Evolutionary conservation across 2,113 vertebrate species (phyloP), one percentile per base, ranked within the genome.

Genomic region (Prunella himalayana): DNA sequence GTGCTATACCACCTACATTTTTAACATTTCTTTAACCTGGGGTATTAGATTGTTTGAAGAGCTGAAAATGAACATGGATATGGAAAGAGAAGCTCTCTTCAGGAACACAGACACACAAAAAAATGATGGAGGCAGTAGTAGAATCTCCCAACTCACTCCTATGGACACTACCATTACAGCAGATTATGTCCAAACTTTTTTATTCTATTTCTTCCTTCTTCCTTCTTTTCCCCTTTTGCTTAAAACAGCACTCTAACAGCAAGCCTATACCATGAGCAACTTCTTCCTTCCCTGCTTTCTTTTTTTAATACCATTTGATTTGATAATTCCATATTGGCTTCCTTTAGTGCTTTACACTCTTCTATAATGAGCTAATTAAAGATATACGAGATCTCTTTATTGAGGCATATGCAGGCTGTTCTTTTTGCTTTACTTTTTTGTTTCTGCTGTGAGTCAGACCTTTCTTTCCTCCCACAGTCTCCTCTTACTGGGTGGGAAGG

Each of bases 371-470:
- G 45, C 44, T 85, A 94, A 94, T 92, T 94, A 95, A 95, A 82
- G 41, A 79, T 41, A 60, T 61, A 79, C 1, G 10, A 66, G 54
- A 33, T 90, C 42, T 81, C 49, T 83, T 87, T 88, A 85, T 75
- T 88, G 45, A 75, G 63, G 35, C 76, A 66, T 86, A 84, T 39
- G 57, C 60, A 84, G 35, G 47, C 51, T 94, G 84, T 70, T 80
- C 75, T 91, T 95, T 94, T 72, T 77, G 57, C 6, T 18, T 60
- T 86, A 82, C 65, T 57, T 91, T 78, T 95, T 93, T 66, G 35
- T 94, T 97, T 86, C 88, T 82, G 13, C 78, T 84, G 28, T 91
- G 90, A 97, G 35, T 83, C 95, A 95, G 56, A 92, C 44, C 50
- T 82, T 83, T 79, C n/a, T 59, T 83, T 75, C 90, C 92, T 93